These are phyloP conservation scores for Rhopalosiphum nymphaeae DNA, from an alignment of 2,888 invertebrate genomes.

Conservation along the genomic window DNA sequence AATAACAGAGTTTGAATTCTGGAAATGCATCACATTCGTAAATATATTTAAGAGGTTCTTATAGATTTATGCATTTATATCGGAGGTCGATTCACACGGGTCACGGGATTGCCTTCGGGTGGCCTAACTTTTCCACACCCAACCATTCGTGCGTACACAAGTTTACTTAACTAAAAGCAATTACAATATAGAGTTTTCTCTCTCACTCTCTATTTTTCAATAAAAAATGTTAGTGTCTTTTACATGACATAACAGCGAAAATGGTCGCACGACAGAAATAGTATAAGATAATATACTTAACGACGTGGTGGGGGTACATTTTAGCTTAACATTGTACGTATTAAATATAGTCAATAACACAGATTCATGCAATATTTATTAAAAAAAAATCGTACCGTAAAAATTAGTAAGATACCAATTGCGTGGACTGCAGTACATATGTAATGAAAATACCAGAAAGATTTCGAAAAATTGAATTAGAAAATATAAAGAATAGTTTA, in stretches of 20 bases:
- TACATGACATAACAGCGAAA: neutral
- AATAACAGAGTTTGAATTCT: neutral
- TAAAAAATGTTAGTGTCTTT: neutral
- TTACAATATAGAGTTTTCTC: constrained; percentile 23
- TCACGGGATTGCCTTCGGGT: neutral
- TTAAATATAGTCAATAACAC: neutral
- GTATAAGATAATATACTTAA: neutral
- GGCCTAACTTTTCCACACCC: neutral
- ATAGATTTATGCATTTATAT: neutral
- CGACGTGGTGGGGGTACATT: neutral
- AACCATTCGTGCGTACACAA: neutral
- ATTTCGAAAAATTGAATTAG: neutral
- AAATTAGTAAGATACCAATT: neutral
- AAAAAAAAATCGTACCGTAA: neutral
- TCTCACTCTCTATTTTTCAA: neutral
- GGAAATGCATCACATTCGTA: neutral
- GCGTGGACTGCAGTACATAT: neutral
- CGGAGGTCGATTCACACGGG: neutral
- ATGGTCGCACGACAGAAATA: neutral
- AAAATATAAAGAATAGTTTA: neutral
- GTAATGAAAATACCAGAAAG: neutral
- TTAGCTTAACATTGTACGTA: neutral
- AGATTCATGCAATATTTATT: neutral
- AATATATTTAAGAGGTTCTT: neutral
- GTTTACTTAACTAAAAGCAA: constrained; percentile 27